Conservation (phyloP, 2,888 invertebrate genomes). For the Galerucella nymphaeae region DNA sequence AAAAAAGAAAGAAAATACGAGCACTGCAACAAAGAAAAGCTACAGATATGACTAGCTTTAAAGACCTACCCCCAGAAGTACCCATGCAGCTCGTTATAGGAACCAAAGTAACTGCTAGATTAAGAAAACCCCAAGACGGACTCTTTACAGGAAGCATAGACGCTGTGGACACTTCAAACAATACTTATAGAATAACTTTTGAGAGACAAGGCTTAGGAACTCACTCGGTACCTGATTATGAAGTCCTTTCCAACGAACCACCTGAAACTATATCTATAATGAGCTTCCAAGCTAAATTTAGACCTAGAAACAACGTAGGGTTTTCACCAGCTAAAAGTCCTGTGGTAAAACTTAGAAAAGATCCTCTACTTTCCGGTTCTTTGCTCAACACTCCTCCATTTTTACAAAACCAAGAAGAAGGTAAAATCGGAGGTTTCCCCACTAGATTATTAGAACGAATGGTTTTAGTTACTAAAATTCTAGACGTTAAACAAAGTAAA, state of each 20-base stretch:
- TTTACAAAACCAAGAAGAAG: constrained; percentile 58
- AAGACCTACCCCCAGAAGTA: constrained; percentile 94
- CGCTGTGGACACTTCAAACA: constrained; percentile 94
- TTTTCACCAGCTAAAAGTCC: constrained; percentile 65
- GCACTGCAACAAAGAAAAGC: constrained; percentile 92
- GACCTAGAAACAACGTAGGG: constrained; percentile 71
- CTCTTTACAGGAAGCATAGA: constrained; percentile 90
- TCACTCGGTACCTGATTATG: constrained; percentile 95
- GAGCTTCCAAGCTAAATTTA: constrained; percentile 83
- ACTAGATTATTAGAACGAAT: constrained; percentile 86
- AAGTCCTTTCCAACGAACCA: constrained; percentile 92
- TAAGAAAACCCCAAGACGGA: constrained; percentile 94
- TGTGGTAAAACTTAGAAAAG: constrained; percentile 69
- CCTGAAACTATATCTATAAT: constrained; percentile 90
- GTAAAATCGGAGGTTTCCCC: constrained; percentile 84
- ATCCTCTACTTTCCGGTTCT: constrained; percentile 76
- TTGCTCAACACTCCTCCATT: constrained; percentile 57
- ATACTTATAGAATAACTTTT: constrained; percentile 94
- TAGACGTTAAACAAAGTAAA: constrained; percentile 84
- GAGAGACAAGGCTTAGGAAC: constrained; percentile 92
- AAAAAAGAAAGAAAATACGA: constrained; percentile 91
- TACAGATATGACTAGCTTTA: constrained; percentile 77
- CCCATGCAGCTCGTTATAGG: constrained; percentile 95
- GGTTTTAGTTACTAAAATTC: constrained; percentile 87
- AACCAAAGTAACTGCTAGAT: constrained; percentile 90